Base-by-base conservation (phyloP, 2,113 vertebrate species). In the Catharus bicknelli region DNA sequence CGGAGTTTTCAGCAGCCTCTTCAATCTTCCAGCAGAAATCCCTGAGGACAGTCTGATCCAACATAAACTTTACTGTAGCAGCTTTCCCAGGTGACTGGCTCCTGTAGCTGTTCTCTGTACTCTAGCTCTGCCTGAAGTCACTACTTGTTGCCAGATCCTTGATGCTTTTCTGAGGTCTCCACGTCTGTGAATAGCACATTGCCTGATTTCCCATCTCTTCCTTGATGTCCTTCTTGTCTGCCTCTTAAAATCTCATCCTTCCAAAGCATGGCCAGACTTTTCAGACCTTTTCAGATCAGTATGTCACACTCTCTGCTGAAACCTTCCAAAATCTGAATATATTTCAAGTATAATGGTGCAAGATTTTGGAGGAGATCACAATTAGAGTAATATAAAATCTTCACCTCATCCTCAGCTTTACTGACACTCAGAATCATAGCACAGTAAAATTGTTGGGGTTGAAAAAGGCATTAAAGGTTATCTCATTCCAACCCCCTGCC, bases 51-150 rank as follows among this genome's bases (percentile, higher is more conserved):
- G 63, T 83, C 55, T 77, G 91, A 80, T 95, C 82, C 90, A 93
- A 92, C 66, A 63, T 86, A 90, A 94, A 95, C 85, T 92, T 79
- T 59, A 70, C 67, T 91, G 34, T 69, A 93, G 79, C 82, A 91
- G 90, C 78, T 90, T 94, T 96, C 94, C 90, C 93, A 95, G 93
- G 94, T 96, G 87, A 94, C 91, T 88, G 90, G 43, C 75, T 93
- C 64, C 84, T 68, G 53, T 67, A 85, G 72, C 70, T 96, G 10
- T 87, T 90, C 84, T 87, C 78, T 83, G 50, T 5, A 1, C 84
- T 87, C 5, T 66, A 82, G 62, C 58, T 87, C 34, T 91, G 70
- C 55, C 78, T 79, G 47, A 87, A 94, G 50, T 34, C 58, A 62
- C 70, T 89, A 48, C 17, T 86, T 59, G 15, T 75, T 93, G 81